phyloP scores from a whole-genome alignment of 2,888 invertebrate species.

The Lithophane socia region DNA sequence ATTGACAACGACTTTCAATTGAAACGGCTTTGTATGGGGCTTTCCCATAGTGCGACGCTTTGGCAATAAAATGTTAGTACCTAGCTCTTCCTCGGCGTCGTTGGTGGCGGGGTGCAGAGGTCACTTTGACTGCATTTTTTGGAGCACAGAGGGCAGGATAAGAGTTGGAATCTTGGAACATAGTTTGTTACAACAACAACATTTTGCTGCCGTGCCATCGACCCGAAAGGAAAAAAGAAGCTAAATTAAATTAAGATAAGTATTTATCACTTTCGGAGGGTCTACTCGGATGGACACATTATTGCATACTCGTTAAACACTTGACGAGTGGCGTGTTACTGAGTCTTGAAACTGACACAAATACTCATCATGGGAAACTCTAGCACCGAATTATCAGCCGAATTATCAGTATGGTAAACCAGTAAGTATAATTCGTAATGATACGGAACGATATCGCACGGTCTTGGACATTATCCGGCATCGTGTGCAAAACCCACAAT shows the following conservation, averaged over 20 bases:
- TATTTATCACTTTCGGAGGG: too few species aligned
- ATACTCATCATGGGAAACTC: too few species aligned
- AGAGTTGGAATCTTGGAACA: background rate
- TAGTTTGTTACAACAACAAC: background rate
- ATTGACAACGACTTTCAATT: too few species aligned
- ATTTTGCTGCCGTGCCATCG: too few species aligned
- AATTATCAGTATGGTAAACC: background rate
- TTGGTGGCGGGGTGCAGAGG: background rate
- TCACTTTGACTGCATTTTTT: background rate
- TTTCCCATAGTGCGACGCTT: background rate
- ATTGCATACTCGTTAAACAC: background rate
- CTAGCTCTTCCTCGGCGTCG: background rate
- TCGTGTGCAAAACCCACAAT: background rate
- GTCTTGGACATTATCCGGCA: constrained; percentile 4
- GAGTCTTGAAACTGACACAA: too few species aligned
- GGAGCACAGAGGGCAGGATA: background rate
- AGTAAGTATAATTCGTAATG: background rate
- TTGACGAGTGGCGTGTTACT: too few species aligned
- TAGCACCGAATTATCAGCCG: background rate
- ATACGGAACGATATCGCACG: background rate
- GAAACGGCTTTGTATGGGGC: too few species aligned
- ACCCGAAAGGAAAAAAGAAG: too few species aligned
- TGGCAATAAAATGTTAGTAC: too few species aligned
- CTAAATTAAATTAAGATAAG: too few species aligned
- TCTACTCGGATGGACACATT: background rate